These are phyloP conservation scores for Patella caerulea DNA, from an alignment of 2,888 invertebrate species.

Conservation along the genomic window DNA sequence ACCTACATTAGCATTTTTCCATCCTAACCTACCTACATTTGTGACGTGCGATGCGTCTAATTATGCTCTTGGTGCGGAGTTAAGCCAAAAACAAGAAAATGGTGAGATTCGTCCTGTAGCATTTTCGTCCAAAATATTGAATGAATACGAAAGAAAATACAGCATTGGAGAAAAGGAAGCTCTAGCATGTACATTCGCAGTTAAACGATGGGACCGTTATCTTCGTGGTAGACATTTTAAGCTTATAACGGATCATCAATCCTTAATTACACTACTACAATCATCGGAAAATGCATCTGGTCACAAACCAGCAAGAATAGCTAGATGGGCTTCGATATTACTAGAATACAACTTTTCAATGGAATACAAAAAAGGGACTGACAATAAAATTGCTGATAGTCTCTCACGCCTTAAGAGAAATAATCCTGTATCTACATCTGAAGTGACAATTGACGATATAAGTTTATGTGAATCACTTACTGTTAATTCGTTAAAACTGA, in stretches of 20 bases:
- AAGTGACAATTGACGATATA: no score
- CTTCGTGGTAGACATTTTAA: slow-evolving; percentile 8
- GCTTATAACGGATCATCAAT: slow-evolving; percentile 12
- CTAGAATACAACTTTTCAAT: slow-evolving; percentile 23
- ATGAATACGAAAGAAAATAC: slow-evolving; percentile 4
- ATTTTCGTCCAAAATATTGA: slow-evolving; percentile 6
- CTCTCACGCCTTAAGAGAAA: slow-evolving; percentile 17
- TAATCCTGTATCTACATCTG: neutral
- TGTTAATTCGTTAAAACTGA: no score
- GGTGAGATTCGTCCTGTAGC: slow-evolving; percentile 15
- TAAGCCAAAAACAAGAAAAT: neutral
- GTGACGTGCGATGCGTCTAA: slow-evolving; percentile 1
- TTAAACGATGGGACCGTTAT: slow-evolving; percentile 15
- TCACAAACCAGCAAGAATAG: slow-evolving; percentile 22
- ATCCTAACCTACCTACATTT: no score
- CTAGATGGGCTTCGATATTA: slow-evolving; percentile 22
- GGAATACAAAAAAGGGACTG: slow-evolving; percentile 14
- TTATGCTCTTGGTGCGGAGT: slow-evolving; percentile 10
- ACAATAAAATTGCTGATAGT: slow-evolving; percentile 25
- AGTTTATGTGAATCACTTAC: no score
- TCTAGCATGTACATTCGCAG: slow-evolving; percentile 13
- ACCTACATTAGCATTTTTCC: no score
- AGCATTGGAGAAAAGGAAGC: slow-evolving; percentile 20
- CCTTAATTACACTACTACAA: slow-evolving; percentile 9
- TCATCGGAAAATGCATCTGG: neutral